Base-by-base conservation (phyloP, 1,140 invertebrate genomes). In the Solenopsis fugax region DNA sequence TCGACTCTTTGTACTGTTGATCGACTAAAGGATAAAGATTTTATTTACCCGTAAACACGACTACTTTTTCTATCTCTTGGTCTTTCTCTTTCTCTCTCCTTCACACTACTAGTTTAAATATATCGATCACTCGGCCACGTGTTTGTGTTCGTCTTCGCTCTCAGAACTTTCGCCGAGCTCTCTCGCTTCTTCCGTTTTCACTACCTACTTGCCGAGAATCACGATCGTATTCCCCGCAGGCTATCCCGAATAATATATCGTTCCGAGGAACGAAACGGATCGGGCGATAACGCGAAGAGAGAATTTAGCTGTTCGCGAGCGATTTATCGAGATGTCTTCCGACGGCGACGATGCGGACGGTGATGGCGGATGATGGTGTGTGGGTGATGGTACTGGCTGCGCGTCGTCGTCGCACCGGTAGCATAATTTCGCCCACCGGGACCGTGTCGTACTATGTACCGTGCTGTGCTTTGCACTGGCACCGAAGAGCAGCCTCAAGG, bases 281-380 rank as follows among this genome's bases (percentile, higher is more conserved):
- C 18, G 45, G 41, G 16, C 4, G 37, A 45, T 12, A 67, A 52
- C 21, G 54, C 24, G 21, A 24, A 21, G 9, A 56, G 12, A 48
- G 54, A 64, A 12, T 64, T 65, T 87, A 91, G 88, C 82, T 86
- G 75, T 90, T 88, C 12, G 91, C 87, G 76, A 90, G 67, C 69
- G 67, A 81, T 84, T 71, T 48, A 34, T 48, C 64, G 69, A 54
- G 41, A 52, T 52, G 41, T 18, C 54, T 54, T 21, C 9, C 54
- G 34, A 72, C 41, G 65, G 10, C n/a, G 29, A 10, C 18, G 37
- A n/a, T 64, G 54, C 73, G 45, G 81, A 76, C 41, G 64, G 5
- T 41, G 45, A 2, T 12, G 54, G 24, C 45, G n/a, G 9, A 7
- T 37, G 85, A 77, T 29, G 13, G 3, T 67, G 45, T 60, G 78